Base-by-base conservation (phyloP, 2,113 vertebrate genomes). In the Eudyptes chrysolophus region DNA sequence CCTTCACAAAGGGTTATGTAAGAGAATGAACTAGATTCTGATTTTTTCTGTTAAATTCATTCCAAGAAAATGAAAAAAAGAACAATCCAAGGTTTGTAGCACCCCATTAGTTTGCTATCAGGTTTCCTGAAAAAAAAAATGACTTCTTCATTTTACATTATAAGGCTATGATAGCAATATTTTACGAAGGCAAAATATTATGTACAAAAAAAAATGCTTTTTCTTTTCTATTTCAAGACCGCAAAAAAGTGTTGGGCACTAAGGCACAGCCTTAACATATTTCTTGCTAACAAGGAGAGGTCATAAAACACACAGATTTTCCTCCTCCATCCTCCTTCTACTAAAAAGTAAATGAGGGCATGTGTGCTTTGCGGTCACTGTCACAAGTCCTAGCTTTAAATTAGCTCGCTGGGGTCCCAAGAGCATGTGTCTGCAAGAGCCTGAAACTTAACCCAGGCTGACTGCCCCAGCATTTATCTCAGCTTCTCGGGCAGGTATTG, bases 21-120 rank as follows among this genome's bases (percentile, higher is more conserved):
- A 95, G 27, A 89, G 64, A 92, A 90, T 72, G 86, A 92, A 74
- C 64, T 81, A 74, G 58, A 70, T 89, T 96, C 68, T 89, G 62
- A 60, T 21, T 66, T 60, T 66, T 70, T 78, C 71, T 80, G 29
- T 80, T 92, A 77, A 90, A 92, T 70, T 62, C 49, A 17, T 89
- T 36, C 40, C 68, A 95, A 70, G 74, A 85, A 90, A 87, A 90
- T 68, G 19, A 49, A 84, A 51, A 70, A 64, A 46, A 68, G 26
- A 86, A 34, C 36, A 83, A 34, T 57, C 22, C 0, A 1, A 81
- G 64, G 7, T 69, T 86, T 74, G 30, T 77, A 81, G 34, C 3
- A 5, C 64, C 21, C 76, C 64, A 81, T 94, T 86, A 91, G 68
- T 84, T 92, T 84, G 14, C 46, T 89, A 1, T 83, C 58, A 95